phyloP scores from a whole-genome alignment of 2,888 invertebrate genomes.

The Aleiodes testaceus region DNA sequence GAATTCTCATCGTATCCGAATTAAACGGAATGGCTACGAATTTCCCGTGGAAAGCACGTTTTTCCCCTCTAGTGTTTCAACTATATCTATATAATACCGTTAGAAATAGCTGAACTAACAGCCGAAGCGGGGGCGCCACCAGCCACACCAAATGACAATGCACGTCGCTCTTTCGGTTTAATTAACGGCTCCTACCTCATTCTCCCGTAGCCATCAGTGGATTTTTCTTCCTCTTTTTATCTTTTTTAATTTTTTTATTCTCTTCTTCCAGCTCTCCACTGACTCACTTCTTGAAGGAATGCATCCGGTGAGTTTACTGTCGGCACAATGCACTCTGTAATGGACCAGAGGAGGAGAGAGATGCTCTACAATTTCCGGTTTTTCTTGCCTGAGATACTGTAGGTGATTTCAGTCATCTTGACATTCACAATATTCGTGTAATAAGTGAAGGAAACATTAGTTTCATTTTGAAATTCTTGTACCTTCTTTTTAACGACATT shows the following conservation, averaged over 20 bases:
- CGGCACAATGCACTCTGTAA: slow-evolving; percentile 11
- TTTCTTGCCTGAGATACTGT: slow-evolving; percentile 3
- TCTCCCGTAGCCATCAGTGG: background rate
- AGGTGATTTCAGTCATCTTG: slow-evolving; percentile 4
- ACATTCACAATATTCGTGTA: slow-evolving; percentile 6
- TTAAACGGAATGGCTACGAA: slow-evolving; percentile 47
- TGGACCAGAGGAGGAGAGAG: background rate
- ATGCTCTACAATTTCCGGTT: slow-evolving; percentile 23
- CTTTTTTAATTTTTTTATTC: background rate
- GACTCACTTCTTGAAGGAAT: slow-evolving; percentile 29
- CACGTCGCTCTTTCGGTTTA: slow-evolving; percentile 60
- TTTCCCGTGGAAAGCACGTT: slow-evolving; percentile 47
- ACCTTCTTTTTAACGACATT: no score
- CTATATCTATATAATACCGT: slow-evolving; percentile 17
- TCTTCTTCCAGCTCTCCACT: slow-evolving; percentile 1
- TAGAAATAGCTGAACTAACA: slow-evolving; percentile 31
- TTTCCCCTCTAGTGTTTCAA: slow-evolving; percentile 29
- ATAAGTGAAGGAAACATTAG: background rate
- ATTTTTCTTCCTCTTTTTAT: background rate
- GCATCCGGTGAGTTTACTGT: slow-evolving; percentile 23
- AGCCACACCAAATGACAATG: slow-evolving; percentile 47
- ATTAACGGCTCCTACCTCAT: slow-evolving; percentile 56
- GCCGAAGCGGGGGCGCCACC: slow-evolving; percentile 18
- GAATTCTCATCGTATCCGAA: slow-evolving; percentile 34
- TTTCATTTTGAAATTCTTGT: no score